A percentile compares a stretch with the other conserved stretches of the same genome.
Conservation (phyloP, 2,113 vertebrate genomes). For the Melanocharis versteri region DNA sequence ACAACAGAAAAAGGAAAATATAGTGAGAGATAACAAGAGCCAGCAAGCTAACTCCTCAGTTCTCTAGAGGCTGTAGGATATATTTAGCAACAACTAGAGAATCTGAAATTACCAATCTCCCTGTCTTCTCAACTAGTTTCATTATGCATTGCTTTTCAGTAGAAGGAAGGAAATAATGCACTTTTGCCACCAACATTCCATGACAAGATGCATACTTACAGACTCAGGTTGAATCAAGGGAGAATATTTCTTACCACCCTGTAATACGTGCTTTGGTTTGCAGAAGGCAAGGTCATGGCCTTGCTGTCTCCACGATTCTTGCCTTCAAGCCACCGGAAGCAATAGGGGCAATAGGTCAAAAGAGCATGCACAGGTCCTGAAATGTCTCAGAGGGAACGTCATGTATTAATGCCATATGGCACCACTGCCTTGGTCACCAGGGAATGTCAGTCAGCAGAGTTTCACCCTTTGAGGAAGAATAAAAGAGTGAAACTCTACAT, state of each 20-base stretch:
- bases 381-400: neutral
- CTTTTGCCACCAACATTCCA: fast-evolving
- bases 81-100: neutral
- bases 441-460: neutral
- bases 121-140: neutral
- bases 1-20: neutral
- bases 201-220: neutral
- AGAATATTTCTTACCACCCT: neutral
- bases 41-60: neutral
- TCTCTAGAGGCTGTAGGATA: neutral
- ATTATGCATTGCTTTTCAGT: neutral
- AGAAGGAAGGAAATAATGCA: neutral
- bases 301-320: neutral
- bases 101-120: neutral
- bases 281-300: neutral
- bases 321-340: neutral
- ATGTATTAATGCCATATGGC: neutral
- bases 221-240: neutral
- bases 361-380: neutral
- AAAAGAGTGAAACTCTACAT: neutral
- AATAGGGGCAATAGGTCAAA: neutral
- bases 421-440: neutral
- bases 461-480: neutral
- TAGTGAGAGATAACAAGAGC: neutral
- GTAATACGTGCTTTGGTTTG: neutral